Evolutionary conservation across 2,797 vertebrate genomes (phyloP).

Genomic region (Huso huso): DNA sequence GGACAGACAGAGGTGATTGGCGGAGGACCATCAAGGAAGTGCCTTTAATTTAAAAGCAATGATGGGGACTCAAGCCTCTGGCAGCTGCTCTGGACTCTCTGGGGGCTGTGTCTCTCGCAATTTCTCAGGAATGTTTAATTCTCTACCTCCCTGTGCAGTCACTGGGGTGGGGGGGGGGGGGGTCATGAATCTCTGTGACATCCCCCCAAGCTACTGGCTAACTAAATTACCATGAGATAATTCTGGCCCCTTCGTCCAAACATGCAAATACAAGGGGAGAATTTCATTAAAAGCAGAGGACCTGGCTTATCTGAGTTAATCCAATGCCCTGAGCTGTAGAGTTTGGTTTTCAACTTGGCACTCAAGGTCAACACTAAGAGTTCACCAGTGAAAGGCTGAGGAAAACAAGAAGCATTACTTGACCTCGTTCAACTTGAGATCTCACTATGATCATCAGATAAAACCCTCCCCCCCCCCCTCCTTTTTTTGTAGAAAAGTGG

Average conservation of each 20-base stretch:
- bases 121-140: conserved; percentile 98
- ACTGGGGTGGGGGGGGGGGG: conserved; percentile 62
- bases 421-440: background rate
- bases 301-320: conserved; percentile 75
- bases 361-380: background rate
- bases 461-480: too few species aligned
- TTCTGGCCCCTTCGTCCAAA: conserved; percentile 66
- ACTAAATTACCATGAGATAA: conserved; percentile 99
- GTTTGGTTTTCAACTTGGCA: conserved; percentile 4
- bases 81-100: conserved; percentile 70
- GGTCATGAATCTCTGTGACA: conserved; percentile 81
- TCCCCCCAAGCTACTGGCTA: conserved; percentile 93
- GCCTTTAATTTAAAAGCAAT: conserved; percentile 42
- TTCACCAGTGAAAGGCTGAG: too few species aligned
- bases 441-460: too few species aligned
- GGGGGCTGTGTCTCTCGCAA: conserved; percentile 76
- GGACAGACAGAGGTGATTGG: too few species aligned
- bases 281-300: conserved; percentile 81
- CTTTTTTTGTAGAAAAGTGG: too few species aligned
- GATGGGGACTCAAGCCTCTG: conserved; percentile 67
- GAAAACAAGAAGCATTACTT: background rate
- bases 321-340: conserved; percentile 61
- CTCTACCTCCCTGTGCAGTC: conserved; percentile 66
- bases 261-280: conserved; percentile 63
- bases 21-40: conserved; percentile 50